Evolutionary conservation across 2,888 invertebrate genomes (phyloP).

Genomic region (Amphiduros pacificus): DNA sequence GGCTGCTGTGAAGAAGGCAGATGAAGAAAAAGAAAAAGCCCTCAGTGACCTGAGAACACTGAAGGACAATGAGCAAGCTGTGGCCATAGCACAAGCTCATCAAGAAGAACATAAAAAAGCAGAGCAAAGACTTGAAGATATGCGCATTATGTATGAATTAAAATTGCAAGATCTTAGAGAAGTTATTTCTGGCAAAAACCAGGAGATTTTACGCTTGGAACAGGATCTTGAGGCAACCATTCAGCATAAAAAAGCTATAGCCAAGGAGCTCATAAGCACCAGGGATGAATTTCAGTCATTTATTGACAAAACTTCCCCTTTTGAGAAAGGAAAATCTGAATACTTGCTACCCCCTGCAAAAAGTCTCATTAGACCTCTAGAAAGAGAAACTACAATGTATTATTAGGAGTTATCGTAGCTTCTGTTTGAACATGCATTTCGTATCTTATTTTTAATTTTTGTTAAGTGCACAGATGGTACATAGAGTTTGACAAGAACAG

Average conservation of each 20-base stretch:
- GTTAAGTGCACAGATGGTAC: too few relatives aligned
- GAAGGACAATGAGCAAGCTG: conserved; percentile 13
- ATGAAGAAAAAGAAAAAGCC: conserved; percentile 28
- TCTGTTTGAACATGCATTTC: too few relatives aligned
- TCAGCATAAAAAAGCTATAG: conserved; percentile 31
- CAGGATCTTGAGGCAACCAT: conserved; percentile 26
- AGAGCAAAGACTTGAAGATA: background rate
- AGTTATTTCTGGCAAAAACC: background rate
- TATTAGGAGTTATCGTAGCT: too few relatives aligned
- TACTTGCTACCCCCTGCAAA: conserved; percentile 34
- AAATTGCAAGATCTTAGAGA: conserved; percentile 1
- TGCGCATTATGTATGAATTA: background rate
- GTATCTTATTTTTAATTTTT: too few relatives aligned
- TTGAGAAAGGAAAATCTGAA: conserved; percentile 38
- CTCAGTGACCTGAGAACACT: conserved; percentile 31
- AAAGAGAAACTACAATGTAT: too few relatives aligned
- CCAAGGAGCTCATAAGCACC: conserved; percentile 34
- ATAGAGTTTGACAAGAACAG: too few relatives aligned
- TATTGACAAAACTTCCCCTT: conserved; percentile 38
- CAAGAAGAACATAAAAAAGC: conserved; percentile 14
- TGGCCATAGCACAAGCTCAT: conserved; percentile 8
- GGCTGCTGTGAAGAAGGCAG: conserved; percentile 31
- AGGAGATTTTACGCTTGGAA: background rate
- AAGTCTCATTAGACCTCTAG: too few relatives aligned
- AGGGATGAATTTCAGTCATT: conserved; percentile 39